These are phyloP conservation scores for Phodopus roborovskii DNA, from an alignment of 2,113 vertebrate genomes.

Conservation along the genomic window DNA sequence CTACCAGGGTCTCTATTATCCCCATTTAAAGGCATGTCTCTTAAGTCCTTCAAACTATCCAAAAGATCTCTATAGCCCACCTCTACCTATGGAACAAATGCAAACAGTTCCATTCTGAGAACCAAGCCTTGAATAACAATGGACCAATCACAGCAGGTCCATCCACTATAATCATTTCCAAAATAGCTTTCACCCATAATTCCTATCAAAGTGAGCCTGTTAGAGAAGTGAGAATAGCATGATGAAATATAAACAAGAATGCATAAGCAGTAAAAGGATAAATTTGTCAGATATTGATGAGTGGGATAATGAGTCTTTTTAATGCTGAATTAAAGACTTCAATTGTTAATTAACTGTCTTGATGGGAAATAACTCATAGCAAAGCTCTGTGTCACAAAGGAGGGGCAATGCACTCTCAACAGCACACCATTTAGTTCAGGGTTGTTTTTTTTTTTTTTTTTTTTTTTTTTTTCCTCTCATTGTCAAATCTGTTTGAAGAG, in stretches of 20 bases:
- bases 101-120: neutral
- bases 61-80: neutral
- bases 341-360: conserved; percentile 50
- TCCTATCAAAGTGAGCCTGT: neutral
- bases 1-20: neutral
- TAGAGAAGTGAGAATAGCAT: neutral
- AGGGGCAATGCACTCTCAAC: neutral
- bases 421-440: neutral
- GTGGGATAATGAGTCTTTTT: conserved; percentile 16
- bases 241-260: conserved; percentile 37
- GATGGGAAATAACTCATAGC: conserved; percentile 50
- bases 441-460: neutral
- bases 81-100: neutral
- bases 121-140: neutral
- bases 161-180: neutral
- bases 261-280: conserved; percentile 38
- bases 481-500: conserved; percentile 23
- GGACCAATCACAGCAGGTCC: neutral
- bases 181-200: neutral
- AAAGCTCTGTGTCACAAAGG: conserved; percentile 24
- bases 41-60: neutral
- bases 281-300: conserved; percentile 49
- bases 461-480: neutral
- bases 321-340: conserved; percentile 33
- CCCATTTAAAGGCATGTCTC: neutral